These are phyloP conservation scores for Buphagus erythrorhynchus DNA, from an alignment of 2,797 vertebrate genomes.

Conservation along the genomic window DNA sequence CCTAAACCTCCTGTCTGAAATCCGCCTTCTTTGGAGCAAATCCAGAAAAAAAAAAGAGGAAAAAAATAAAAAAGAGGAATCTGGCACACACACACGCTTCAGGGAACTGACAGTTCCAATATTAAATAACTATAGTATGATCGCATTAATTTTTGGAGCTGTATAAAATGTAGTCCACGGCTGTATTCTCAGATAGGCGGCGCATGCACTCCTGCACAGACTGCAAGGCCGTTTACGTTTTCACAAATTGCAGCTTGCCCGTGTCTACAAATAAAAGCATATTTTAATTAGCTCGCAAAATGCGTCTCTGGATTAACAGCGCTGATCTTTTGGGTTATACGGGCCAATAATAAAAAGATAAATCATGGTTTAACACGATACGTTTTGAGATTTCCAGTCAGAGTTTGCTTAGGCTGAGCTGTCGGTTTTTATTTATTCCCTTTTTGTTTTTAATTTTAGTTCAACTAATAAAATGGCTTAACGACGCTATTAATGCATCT, in stretches of 20 bases:
- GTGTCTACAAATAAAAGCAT: slow-evolving; percentile 56
- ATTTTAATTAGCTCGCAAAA: slow-evolving; percentile 64
- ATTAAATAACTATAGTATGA: slow-evolving; percentile 47
- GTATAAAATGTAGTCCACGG: background rate
- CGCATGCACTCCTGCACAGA: background rate
- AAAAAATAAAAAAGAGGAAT: background rate
- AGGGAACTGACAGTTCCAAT: slow-evolving; percentile 62
- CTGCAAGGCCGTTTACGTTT: background rate
- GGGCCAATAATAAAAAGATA: slow-evolving; percentile 54
- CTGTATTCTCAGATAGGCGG: background rate
- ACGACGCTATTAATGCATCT: slow-evolving; percentile 59
- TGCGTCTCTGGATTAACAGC: slow-evolving; percentile 44
- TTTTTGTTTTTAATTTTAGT: slow-evolving; percentile 62
- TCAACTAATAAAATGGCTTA: slow-evolving; percentile 54
- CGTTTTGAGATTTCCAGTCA: slow-evolving; percentile 10
- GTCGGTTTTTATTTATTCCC: slow-evolving; percentile 44
- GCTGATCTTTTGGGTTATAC: slow-evolving; percentile 54
- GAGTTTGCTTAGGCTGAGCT: background rate
- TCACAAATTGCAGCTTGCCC: slow-evolving; percentile 20
- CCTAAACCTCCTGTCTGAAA: slow-evolving; percentile 62
- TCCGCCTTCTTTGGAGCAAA: slow-evolving; percentile 62
- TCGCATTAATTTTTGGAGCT: slow-evolving; percentile 43
- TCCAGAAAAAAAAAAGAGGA: background rate
- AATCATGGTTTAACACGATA: slow-evolving; percentile 34
- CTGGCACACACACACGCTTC: slow-evolving; percentile 51